Conservation (phyloP, 2,888 invertebrate species). For the Zygogramma bicolorata region DNA sequence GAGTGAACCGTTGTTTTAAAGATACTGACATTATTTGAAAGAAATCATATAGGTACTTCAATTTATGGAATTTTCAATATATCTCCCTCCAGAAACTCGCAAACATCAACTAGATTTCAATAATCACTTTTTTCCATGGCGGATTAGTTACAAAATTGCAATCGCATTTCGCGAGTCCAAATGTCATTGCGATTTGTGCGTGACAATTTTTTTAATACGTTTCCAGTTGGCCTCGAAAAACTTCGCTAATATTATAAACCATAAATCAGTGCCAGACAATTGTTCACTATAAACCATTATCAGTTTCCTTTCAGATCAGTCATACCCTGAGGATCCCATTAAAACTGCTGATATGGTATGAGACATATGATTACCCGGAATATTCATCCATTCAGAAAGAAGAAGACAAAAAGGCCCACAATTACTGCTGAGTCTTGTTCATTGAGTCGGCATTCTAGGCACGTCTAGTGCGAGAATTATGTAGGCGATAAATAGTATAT, state of each 20-base stretch:
- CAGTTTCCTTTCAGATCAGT: neutral
- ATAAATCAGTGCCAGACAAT: neutral
- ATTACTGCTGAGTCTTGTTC: neutral
- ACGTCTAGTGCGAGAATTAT: constrained; percentile 50
- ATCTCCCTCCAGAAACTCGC: no score
- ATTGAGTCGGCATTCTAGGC: constrained; percentile 22
- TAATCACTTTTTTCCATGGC: no score
- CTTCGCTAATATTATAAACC: neutral
- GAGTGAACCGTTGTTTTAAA: no score
- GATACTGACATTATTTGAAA: no score
- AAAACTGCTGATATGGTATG: neutral
- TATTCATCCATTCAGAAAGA: neutral
- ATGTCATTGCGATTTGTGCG: no score
- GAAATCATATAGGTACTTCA: no score
- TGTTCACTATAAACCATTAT: neutral
- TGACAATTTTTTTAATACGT: no score
- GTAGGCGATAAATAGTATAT: constrained; percentile 49
- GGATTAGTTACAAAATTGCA: no score
- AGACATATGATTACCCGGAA: neutral
- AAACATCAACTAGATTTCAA: no score
- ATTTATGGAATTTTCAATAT: no score
- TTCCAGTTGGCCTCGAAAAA: no score
- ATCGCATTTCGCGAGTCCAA: no score
- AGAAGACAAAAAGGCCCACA: neutral
- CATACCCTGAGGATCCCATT: neutral